Evolutionary conservation across 2,888 invertebrate genomes (phyloP), one percentile per base, ranked within the genome.

Genomic region (Drosophila sordidula): DNA sequence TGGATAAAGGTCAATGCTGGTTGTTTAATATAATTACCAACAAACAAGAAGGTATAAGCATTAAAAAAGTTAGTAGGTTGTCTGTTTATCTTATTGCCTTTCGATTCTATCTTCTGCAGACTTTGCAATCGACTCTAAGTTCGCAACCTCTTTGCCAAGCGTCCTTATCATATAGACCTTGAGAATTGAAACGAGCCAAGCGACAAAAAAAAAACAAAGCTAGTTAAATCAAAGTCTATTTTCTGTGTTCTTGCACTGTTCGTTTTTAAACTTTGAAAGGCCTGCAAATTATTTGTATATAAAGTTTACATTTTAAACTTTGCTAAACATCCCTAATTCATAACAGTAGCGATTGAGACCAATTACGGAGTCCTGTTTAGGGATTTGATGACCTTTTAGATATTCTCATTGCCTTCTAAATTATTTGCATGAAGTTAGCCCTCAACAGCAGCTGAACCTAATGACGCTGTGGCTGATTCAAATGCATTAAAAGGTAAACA

Each of bases 401-500:
- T 32, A 29, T 41, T 22, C 14, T 6, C 25, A 56, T 68, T 63
- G 49, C 12, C 63, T 41, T 46, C 11, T 44, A 64, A 68, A 29
- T 59, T 44, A 75, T 64, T 61, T 61, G 62, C 44, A 57, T 61
- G 14, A 44, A 44, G 49, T 51, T 56, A 16, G 36, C 18, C 47
- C 29, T 50, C 38, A 62, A 25, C 25, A 67, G 55, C 64, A 75
- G 69, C 70, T 78, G 75, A 58, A 54, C 44, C 64, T 69, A 75
- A 78, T 79, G 75, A 54, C 36, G 59, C 52, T 39, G 56, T 75
- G 59, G 38, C 69, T 57, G 70, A 69, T 75, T 69, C 38, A 38
- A 75, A 74, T 74, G 63, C 56, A 57, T 45, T 49, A 74, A 52
- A 61, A 69, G 59, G 70, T 69, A 66, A 73, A 69, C 57, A 69